A percentile compares a stretch with the other conserved stretches of the same genome.
phyloP scores from a whole-genome alignment of 1,140 invertebrate species.

The Teleogryllus occipitalis region DNA sequence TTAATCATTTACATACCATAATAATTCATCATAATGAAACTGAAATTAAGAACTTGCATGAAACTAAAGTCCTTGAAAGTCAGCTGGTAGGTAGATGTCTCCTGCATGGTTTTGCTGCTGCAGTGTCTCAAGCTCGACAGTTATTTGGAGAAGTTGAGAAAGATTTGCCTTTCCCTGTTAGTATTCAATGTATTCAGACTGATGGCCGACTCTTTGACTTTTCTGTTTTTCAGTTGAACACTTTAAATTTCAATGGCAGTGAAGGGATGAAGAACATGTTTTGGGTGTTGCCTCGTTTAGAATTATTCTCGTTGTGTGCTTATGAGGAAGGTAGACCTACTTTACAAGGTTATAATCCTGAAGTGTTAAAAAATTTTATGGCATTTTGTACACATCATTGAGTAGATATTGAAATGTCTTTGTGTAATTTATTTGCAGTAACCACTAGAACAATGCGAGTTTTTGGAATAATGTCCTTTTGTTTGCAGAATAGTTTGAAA shows the following conservation, averaged over 20 bases:
- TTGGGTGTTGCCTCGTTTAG: slow-evolving; percentile 56
- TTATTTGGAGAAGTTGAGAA: slow-evolving; percentile 59
- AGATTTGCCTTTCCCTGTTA: slow-evolving; percentile 64
- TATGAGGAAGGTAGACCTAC: slow-evolving; percentile 54
- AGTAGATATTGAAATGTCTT: no score
- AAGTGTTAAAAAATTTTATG: slow-evolving; percentile 65
- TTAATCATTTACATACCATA: slow-evolving; percentile 59
- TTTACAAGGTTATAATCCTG: slow-evolving; percentile 63
- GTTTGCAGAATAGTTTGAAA: no score
- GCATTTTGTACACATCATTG: slow-evolving; percentile 55
- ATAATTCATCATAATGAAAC: slow-evolving; percentile 56
- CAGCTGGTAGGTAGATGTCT: slow-evolving; percentile 59
- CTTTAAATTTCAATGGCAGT: slow-evolving; percentile 52
- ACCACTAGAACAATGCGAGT: no score
- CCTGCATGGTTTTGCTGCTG: slow-evolving; percentile 61
- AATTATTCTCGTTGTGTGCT: slow-evolving; percentile 56
- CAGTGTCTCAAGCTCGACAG: slow-evolving; percentile 58
- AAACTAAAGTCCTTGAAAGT: slow-evolving; percentile 47
- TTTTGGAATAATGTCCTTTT: no score
- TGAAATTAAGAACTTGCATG: slow-evolving; percentile 54
- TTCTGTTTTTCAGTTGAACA: slow-evolving; percentile 78
- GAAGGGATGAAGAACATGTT: slow-evolving; percentile 67
- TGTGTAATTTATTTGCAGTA: no score
- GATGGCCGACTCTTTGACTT: slow-evolving; percentile 69
- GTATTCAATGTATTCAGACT: slow-evolving; percentile 69